phyloP scores from a whole-genome alignment of 1,140 invertebrate genomes.

The Bombus pascuorum region DNA sequence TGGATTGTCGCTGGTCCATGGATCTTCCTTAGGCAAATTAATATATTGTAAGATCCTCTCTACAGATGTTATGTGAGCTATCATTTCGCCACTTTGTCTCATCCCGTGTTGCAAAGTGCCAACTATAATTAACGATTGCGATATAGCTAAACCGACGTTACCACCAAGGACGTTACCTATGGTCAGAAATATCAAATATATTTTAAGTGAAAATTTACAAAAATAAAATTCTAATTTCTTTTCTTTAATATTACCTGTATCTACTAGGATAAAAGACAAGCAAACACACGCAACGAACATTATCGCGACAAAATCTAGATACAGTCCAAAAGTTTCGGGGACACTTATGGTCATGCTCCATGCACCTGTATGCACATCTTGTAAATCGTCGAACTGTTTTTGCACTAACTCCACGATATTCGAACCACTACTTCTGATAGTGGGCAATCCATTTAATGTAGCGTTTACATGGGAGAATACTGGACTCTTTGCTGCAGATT shows the following conservation, averaged over 20 bases:
- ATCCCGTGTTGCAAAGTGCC: constrained; percentile 93
- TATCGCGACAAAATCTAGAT: constrained; percentile 69
- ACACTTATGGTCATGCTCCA: constrained; percentile 85
- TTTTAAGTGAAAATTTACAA: background rate
- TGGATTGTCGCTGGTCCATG: constrained; percentile 73
- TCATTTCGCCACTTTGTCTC: constrained; percentile 87
- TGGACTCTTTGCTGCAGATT: constrained; percentile 86
- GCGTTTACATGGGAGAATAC: constrained; percentile 92
- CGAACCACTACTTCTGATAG: constrained; percentile 89
- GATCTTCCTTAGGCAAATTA: constrained; percentile 84
- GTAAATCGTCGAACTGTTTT: constrained; percentile 87
- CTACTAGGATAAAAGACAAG: constrained; percentile 79
- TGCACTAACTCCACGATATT: constrained; percentile 85
- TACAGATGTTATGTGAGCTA: constrained; percentile 92
- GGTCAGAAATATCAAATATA: background rate
- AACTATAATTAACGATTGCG: constrained; percentile 90
- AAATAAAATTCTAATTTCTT: no score
- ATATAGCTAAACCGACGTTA: constrained; percentile 91
- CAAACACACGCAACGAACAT: constrained; percentile 71
- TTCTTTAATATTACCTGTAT: constrained; percentile 61
- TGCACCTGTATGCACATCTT: constrained; percentile 86
- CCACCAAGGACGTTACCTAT: constrained; percentile 81
- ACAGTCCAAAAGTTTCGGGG: constrained; percentile 82
- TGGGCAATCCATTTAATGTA: constrained; percentile 90
- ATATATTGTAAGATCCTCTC: constrained; percentile 91